Percentiles rank a stretch among this genome's conserved stretches.
phyloP scores from a whole-genome alignment of 2,113 vertebrate genomes.

The Hassar affinis region DNA sequence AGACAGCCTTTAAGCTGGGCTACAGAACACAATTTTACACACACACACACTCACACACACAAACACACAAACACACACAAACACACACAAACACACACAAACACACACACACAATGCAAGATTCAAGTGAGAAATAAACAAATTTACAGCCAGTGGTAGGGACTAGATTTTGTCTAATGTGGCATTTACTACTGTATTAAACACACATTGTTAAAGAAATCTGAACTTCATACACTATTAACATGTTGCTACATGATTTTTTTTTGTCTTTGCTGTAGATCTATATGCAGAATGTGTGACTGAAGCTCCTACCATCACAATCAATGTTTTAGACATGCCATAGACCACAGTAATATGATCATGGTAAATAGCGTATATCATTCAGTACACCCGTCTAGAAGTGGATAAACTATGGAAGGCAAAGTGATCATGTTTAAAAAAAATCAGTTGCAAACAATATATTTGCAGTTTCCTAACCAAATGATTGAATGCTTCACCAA shows the following conservation, averaged over 20 bases:
- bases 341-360: not conserved
- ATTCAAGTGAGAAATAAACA: not conserved
- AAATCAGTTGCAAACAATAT: not conserved
- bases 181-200: not conserved
- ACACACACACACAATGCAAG: not conserved
- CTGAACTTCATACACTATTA: not conserved
- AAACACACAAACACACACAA: conserved; percentile 11
- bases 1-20: conserved; percentile 39
- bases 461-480: not conserved
- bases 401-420: not conserved
- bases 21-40: conserved; percentile 11
- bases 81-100: conserved; percentile 13
- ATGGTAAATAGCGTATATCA: not conserved
- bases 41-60: conserved; percentile 16
- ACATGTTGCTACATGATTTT: not conserved
- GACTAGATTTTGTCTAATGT: not conserved
- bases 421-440: not conserved
- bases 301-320: not conserved
- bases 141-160: not conserved
- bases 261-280: not conserved
- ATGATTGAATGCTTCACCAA: not conserved
- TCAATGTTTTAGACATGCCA: too few species aligned
- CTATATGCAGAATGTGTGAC: not conserved
- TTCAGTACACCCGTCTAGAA: not conserved
- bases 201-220: not conserved